phyloP scores from a whole-genome alignment of 2,113 vertebrate species.

The Hypomesus transpacificus region DNA sequence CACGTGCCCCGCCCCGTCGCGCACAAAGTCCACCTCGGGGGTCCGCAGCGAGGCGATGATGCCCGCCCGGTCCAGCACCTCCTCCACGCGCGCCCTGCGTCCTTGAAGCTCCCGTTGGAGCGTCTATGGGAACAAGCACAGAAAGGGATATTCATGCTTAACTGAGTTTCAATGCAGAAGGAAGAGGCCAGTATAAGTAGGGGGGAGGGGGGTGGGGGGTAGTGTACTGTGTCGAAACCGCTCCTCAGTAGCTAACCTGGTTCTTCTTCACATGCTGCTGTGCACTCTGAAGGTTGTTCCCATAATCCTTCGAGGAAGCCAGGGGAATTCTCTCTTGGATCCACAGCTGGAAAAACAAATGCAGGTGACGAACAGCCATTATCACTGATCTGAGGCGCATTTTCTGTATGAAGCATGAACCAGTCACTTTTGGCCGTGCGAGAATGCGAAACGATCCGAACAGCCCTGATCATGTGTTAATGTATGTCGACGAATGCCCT shows the following conservation, averaged over 20 bases:
- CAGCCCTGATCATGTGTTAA: too few species aligned
- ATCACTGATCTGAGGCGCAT: not conserved
- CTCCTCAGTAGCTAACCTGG: slow-evolving; percentile 68
- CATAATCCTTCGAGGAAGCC: slow-evolving; percentile 86
- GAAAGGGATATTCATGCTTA: not conserved
- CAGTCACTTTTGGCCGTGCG: too few species aligned
- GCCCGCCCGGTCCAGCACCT: slow-evolving; percentile 71
- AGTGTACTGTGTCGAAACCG: not conserved
- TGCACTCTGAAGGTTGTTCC: slow-evolving; percentile 83
- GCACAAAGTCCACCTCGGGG: slow-evolving; percentile 76
- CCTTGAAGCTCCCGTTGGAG: slow-evolving; percentile 88
- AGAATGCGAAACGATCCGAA: too few species aligned
- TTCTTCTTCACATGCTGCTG: slow-evolving; percentile 90
- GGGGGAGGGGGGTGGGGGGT: too few species aligned
- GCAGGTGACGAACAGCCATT: slow-evolving; percentile 16
- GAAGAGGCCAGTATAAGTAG: not conserved
- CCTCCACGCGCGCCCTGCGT: slow-evolving; percentile 79
- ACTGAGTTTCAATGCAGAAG: not conserved
- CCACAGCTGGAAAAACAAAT: slow-evolving; percentile 75
- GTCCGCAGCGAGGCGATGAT: slow-evolving; percentile 75
- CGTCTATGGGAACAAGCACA: slow-evolving; percentile 64
- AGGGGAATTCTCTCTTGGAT: slow-evolving; percentile 85
- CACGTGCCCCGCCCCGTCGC: slow-evolving; percentile 75
- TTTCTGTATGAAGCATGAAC: too few species aligned
- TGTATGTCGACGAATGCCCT: too few species aligned